Base-by-base conservation (phyloP, 2,797 vertebrate species). In the Manis javanica region DNA sequence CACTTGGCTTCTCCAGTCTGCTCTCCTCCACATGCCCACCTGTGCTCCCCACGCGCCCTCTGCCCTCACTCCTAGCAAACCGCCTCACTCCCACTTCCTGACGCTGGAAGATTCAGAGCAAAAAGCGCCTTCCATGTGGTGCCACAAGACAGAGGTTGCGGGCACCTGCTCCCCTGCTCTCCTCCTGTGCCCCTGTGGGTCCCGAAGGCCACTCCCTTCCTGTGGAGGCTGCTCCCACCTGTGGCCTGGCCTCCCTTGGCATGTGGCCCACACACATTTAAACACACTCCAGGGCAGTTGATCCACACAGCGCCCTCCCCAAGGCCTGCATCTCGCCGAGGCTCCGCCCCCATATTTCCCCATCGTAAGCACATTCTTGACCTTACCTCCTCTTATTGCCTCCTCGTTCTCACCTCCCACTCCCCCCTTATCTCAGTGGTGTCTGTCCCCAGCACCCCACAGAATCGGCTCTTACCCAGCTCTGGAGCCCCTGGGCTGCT, bases 261-360 rank as follows among this genome's bases (percentile, higher is more conserved):
- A 2, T 10, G 13, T 18, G 39, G 46, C 29, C 26, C 21, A 4
- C 6, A n/a, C n/a, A 26, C 53, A 2, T 72, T 26, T 42, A 10
- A 57, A 46, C 31, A 13, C 4, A 9, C 46, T 31, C 24, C 21
- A 2, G 19, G 7, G 18, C 31, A 13, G 49, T 14, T 64, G 34
- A 12, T 34, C 37, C 26, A 19, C 18, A 37, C 34, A 21, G 63
- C 64, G 0, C 19, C 11, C 18, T 5, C 15, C 71, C 51, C 9
- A 0, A 2, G 16, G 24, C 24, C 23, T 3, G 29, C 9, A 1
- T 4, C 34, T 24, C 18, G 21, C 16, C 12, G 9, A 12, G 64
- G 29, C 37, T 2, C 23, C 15, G 12, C 29, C 53, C 29, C 5
- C 66, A 3, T 7, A 34, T 55, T 15, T 39, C 42, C 5, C 69